phyloP scores from a whole-genome alignment of 2,888 invertebrate genomes.

The Sturmia bella region DNA sequence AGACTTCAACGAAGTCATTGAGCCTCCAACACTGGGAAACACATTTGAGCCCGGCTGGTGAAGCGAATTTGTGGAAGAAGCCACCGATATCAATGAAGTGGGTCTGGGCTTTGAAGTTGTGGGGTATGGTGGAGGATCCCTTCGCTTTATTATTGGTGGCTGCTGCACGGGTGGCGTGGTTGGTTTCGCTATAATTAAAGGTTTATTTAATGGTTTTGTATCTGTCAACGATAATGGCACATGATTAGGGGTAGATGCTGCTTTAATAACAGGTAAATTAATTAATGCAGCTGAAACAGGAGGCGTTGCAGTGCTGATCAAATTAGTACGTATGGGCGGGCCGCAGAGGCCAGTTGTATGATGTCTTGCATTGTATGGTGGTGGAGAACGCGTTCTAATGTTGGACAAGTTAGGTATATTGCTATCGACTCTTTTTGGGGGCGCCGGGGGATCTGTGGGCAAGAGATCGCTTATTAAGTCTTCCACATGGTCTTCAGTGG shows the following conservation, averaged over 20 bases:
- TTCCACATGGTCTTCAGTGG: constrained; percentile 82
- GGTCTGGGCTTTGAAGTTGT: constrained; percentile 81
- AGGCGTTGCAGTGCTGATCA: constrained; percentile 36
- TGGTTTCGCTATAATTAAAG: constrained; percentile 42
- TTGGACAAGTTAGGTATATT: constrained; percentile 81
- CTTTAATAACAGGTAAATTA: constrained; percentile 59
- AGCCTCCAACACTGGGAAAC: constrained; percentile 73
- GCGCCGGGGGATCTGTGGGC: constrained; percentile 85
- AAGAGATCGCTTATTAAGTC: constrained; percentile 82
- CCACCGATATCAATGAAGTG: constrained; percentile 81
- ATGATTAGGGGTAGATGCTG: constrained; percentile 60
- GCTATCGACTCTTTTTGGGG: constrained; percentile 88
- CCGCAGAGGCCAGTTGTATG: constrained; percentile 83
- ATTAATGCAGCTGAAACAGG: constrained; percentile 29
- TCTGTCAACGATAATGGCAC: constrained; percentile 70
- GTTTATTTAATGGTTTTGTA: constrained; percentile 57
- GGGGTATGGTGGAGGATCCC: constrained; percentile 88
- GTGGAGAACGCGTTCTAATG: constrained; percentile 83
- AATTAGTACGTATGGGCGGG: constrained; percentile 75
- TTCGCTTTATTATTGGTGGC: constrained; percentile 75
- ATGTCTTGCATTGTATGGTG: constrained; percentile 86
- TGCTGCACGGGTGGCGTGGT: constrained; percentile 56
- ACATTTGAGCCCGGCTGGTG: constrained; percentile 79
- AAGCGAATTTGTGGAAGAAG: constrained; percentile 72
- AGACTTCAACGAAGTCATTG: constrained; percentile 82